A percentile compares a stretch with the other conserved stretches of the same genome.
phyloP scores from a whole-genome alignment of 2,797 vertebrate genomes.

The Semaprochilodus insignis region DNA sequence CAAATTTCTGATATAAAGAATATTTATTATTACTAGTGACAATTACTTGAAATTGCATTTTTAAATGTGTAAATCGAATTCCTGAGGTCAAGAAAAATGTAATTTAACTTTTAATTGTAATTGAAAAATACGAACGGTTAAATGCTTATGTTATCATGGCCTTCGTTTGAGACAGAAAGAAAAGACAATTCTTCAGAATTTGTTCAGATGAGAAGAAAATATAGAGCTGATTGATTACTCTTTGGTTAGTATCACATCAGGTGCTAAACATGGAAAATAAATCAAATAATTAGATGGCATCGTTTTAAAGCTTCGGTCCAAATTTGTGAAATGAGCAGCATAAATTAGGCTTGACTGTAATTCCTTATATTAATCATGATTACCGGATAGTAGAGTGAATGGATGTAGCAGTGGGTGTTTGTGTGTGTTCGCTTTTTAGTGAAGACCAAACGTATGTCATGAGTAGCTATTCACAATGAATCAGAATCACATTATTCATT shows the following conservation, averaged over 20 bases:
- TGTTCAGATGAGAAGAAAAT: slow-evolving; percentile 31
- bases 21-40: no score
- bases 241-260: slow-evolving; percentile 69
- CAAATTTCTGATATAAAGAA: no score
- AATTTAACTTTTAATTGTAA: no score
- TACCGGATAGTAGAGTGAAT: slow-evolving; percentile 57
- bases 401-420: slow-evolving; percentile 26
- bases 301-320: slow-evolving; percentile 70
- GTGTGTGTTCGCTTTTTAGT: neutral
- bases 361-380: slow-evolving; percentile 73
- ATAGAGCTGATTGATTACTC: slow-evolving; percentile 54
- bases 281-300: slow-evolving; percentile 69
- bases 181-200: neutral
- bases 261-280: slow-evolving; percentile 68
- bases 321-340: slow-evolving; percentile 63
- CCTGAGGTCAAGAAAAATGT: no score
- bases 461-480: neutral
- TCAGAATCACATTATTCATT: no score
- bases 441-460: neutral
- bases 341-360: slow-evolving; percentile 54
- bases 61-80: no score
- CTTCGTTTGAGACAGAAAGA: neutral
- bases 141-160: no score
- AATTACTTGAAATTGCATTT: no score
- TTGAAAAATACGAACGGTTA: no score